phyloP scores from a whole-genome alignment of 2,888 invertebrate genomes.

The Lasioglossum malachurum region DNA sequence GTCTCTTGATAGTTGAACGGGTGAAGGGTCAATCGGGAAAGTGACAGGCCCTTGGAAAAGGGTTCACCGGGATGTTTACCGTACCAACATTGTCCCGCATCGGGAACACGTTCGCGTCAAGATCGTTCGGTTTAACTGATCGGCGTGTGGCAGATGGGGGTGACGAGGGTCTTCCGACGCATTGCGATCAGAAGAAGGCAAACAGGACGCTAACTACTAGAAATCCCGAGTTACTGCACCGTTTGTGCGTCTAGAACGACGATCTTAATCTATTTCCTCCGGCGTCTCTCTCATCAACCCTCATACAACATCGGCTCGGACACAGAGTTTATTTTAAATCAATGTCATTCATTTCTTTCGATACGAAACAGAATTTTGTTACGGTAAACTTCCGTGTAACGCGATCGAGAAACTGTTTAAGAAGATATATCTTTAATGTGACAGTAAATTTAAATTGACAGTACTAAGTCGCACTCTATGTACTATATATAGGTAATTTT shows the following conservation, averaged over 20 bases:
- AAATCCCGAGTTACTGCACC: not conserved
- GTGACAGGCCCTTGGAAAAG: slow-evolving; percentile 22
- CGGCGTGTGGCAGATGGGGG: slow-evolving; percentile 77
- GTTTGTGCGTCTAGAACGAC: not conserved
- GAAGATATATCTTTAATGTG: too few species aligned
- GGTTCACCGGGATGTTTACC: slow-evolving; percentile 69
- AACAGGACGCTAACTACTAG: slow-evolving; percentile 2
- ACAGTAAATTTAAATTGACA: too few species aligned
- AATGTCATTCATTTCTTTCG: not conserved
- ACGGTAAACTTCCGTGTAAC: too few species aligned
- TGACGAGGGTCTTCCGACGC: slow-evolving; percentile 33
- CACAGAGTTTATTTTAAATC: not conserved
- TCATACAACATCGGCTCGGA: not conserved
- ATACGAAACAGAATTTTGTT: not conserved
- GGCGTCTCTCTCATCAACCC: not conserved
- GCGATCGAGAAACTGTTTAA: too few species aligned
- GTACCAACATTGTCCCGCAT: slow-evolving; percentile 75
- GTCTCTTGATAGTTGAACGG: not conserved
- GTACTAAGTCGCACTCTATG: too few species aligned
- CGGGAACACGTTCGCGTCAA: slow-evolving; percentile 82
- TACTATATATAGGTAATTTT: too few species aligned
- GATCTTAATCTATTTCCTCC: not conserved
- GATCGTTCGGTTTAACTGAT: slow-evolving; percentile 77
- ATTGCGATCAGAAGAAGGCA: slow-evolving; percentile 3
- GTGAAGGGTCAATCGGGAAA: slow-evolving; percentile 29